phyloP scores from a whole-genome alignment of 2,888 invertebrate genomes.

The Agriopis marginaria region DNA sequence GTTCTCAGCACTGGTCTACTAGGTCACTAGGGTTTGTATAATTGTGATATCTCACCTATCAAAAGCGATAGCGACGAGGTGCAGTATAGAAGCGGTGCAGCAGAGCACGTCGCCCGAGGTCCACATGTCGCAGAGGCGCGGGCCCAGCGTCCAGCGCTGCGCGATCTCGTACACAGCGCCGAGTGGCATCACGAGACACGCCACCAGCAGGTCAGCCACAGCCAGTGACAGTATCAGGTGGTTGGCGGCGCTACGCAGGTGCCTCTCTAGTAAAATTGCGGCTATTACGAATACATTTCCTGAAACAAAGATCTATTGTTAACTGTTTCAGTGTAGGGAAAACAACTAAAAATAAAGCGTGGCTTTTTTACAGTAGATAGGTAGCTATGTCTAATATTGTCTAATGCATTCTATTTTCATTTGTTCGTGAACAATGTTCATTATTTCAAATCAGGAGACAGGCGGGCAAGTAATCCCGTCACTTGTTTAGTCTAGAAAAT shows the following conservation, averaged over 20 bases:
- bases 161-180: constrained; percentile 92
- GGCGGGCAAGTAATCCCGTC: not conserved
- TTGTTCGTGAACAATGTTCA: not conserved
- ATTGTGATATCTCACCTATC: constrained; percentile 87
- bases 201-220: constrained; percentile 96
- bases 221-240: constrained; percentile 96
- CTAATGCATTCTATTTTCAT: not conserved
- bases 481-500: constrained; percentile 30
- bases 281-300: constrained; percentile 98
- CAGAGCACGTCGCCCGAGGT: constrained; percentile 96
- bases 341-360: not conserved
- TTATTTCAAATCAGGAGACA: not conserved
- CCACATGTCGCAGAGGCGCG: constrained; percentile 97
- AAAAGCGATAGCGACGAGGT: constrained; percentile 93
- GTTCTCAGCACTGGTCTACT: not conserved
- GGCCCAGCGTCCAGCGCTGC: constrained; percentile 94
- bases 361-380: not conserved
- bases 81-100: constrained; percentile 94
- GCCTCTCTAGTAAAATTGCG: constrained; percentile 94
- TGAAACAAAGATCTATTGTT: constrained; percentile 63
- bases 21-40: not conserved
- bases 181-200: constrained; percentile 92
- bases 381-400: not conserved
- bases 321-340: not conserved
- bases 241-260: constrained; percentile 95